These are phyloP conservation scores for Andrena camellia DNA, from an alignment of 2,888 invertebrate species.

Conservation along the genomic window DNA sequence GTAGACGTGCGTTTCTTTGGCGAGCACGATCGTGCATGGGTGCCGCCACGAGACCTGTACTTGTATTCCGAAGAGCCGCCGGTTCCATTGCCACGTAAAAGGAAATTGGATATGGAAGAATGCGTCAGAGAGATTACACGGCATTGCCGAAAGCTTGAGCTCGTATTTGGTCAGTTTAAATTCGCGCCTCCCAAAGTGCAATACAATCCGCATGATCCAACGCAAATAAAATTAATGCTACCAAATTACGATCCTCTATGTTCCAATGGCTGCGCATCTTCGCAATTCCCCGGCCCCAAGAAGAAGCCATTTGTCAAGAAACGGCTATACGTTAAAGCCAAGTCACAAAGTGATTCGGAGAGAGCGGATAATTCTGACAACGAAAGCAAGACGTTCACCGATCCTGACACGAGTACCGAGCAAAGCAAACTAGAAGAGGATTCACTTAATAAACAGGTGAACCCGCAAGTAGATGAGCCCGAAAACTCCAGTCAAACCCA, in stretches of 20 bases:
- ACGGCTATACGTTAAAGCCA: slow-evolving; percentile 50
- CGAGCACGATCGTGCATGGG: slow-evolving; percentile 97
- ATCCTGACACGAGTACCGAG: not conserved
- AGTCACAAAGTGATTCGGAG: slow-evolving; percentile 57
- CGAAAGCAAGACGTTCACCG: slow-evolving; percentile 25
- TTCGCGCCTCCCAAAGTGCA: slow-evolving; percentile 80
- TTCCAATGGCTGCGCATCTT: slow-evolving; percentile 47
- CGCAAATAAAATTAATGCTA: slow-evolving; percentile 80
- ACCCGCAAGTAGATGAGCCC: slow-evolving; percentile 20
- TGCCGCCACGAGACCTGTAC: slow-evolving; percentile 93
- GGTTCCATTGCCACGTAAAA: slow-evolving; percentile 78
- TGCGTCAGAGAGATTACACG: slow-evolving; percentile 82
- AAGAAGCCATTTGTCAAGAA: slow-evolving; percentile 58
- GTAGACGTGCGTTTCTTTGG: slow-evolving; percentile 98
- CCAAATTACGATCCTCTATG: slow-evolving; percentile 81
- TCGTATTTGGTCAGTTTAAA: slow-evolving; percentile 81
- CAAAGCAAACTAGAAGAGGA: slow-evolving; percentile 14
- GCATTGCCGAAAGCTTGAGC: slow-evolving; percentile 80
- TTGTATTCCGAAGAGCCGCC: slow-evolving; percentile 90
- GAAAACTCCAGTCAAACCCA: not conserved
- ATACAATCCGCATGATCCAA: slow-evolving; percentile 81
- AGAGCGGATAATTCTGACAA: slow-evolving; percentile 30
- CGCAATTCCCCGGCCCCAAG: slow-evolving; percentile 29
- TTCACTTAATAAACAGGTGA: not conserved
- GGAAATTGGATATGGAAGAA: slow-evolving; percentile 81